Base-by-base conservation (phyloP, 2,113 vertebrate species). In the Felis chaus region DNA sequence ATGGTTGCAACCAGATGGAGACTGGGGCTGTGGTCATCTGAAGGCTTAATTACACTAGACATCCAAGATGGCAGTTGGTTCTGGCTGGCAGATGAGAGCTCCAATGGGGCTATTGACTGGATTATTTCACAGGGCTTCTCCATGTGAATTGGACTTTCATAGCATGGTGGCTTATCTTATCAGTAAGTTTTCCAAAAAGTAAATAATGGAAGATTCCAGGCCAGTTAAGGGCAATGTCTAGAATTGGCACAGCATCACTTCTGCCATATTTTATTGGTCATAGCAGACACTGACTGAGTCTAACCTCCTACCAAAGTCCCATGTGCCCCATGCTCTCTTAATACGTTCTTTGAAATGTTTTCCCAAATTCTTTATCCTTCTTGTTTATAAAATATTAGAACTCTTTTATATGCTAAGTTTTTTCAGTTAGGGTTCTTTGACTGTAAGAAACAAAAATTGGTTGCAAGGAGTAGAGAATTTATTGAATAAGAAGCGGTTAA, bases 321-420 rank as follows among this genome's bases (percentile, higher is more conserved):
- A n/a, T 66, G 48, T 48, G 50, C 0, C 27, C 29, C 39, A 36
- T 45, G 45, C 6, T 50, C n/a, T 29, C 21, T 92, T 25, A 55
- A 45, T 79, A 65, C 50, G 41, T 16, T 97, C 87, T 94, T 87
- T 65, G 25, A 94, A 94, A 95, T 50, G 13, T 9, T 82, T 95
- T 80, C 23, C 68, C 55, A 50, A 53, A 50, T 87, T 41, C 16
- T 79, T 80, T 71, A 63, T 87, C 74, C 65, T 89, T 71, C 21
- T 48, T 82, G 41, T 63, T 53, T 82, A 53, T 76, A 45, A 89
- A 96, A 57, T 63, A 19, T 69, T 21, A 71, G 50, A 73, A 82
- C n/a, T 92, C 50, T 68, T 91, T 69, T 50, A 18, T 0, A 36
- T 61, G 41, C 7, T 53, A 57, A 14, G 7, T 4, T 68, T 87